phyloP scores from a whole-genome alignment of 2,113 vertebrate genomes.

The Melanerpes formicivorus region DNA sequence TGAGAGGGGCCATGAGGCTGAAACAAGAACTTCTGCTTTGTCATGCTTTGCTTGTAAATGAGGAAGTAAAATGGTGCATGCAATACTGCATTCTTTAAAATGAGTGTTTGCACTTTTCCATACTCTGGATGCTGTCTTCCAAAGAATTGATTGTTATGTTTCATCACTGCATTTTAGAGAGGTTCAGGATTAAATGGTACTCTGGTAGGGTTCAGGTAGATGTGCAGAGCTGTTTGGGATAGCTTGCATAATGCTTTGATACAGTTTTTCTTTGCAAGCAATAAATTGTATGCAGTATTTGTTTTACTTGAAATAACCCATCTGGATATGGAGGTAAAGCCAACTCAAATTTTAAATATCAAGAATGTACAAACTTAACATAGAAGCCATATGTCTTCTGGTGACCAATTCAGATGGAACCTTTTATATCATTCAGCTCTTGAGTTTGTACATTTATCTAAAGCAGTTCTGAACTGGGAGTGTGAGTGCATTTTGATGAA shows the following conservation, averaged over 20 bases:
- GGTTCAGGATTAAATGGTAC: not conserved
- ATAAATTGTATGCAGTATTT: slow-evolving; percentile 18
- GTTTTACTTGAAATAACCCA: not conserved
- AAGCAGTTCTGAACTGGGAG: slow-evolving; percentile 5
- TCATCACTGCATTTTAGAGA: slow-evolving; percentile 7
- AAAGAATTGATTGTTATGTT: slow-evolving; percentile 31
- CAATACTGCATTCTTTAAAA: slow-evolving; percentile 1
- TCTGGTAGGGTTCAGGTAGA: not conserved
- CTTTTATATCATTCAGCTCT: not conserved
- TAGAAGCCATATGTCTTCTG: not conserved
- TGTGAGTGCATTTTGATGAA: not conserved
- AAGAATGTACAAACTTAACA: slow-evolving; percentile 4
- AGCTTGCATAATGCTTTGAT: not conserved
- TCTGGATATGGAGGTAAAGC: slow-evolving; percentile 12
- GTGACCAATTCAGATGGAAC: slow-evolving; percentile 16
- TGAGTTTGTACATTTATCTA: slow-evolving; percentile 14
- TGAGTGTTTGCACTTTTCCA: slow-evolving; percentile 3
- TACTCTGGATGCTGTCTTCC: slow-evolving; percentile 13
- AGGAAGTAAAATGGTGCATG: slow-evolving; percentile 55
- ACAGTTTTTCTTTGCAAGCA: not conserved
- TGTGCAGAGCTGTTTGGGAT: not conserved
- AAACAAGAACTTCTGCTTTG: slow-evolving; percentile 61
- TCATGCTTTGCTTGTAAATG: slow-evolving; percentile 52
- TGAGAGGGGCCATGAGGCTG: slow-evolving; percentile 50
- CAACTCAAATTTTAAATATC: not conserved